These are phyloP conservation scores for Ephydatia muelleri DNA, from an alignment of 37 sponge, comb jelly and placozoan genomes.

Conservation along the genomic window DNA sequence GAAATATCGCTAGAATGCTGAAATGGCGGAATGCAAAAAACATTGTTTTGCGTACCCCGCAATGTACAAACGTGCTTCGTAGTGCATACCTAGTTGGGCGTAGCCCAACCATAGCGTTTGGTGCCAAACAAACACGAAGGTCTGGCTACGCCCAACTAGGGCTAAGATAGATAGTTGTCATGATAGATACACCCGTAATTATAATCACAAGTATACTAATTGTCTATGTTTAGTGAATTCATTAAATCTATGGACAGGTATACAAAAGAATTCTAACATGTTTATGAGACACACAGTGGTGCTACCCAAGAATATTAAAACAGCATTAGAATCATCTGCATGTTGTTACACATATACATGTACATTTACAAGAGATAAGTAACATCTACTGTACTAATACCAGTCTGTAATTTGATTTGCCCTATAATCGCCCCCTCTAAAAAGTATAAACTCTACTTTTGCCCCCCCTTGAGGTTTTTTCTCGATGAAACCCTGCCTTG, in stretches of 20 bases:
- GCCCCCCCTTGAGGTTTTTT: not conserved
- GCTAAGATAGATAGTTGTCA: not conserved
- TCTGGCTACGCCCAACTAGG: not conserved
- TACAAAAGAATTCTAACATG: not conserved
- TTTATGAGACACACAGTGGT: not conserved
- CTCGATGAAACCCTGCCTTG: not conserved
- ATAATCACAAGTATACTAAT: not conserved
- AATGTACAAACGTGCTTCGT: not conserved
- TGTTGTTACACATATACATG: not conserved
- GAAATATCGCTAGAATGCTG: not conserved
- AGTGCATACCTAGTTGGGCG: not conserved
- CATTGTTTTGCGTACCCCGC: not conserved
- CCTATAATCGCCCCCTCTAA: not conserved
- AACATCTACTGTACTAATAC: not conserved
- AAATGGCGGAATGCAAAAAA: not conserved
- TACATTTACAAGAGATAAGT: not conserved
- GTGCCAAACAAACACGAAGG: not conserved
- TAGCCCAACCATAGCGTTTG: not conserved
- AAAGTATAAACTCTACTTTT: not conserved
- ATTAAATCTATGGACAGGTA: not conserved
- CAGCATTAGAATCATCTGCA: not conserved
- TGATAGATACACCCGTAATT: not conserved
- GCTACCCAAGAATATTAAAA: not conserved
- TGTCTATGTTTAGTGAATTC: not conserved
- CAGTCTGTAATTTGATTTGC: constrained; percentile 1